A percentile compares a stretch with the other conserved stretches of the same genome.
Conservation (phyloP, 1,140 invertebrate species). For the Gryon sp. region DNA sequence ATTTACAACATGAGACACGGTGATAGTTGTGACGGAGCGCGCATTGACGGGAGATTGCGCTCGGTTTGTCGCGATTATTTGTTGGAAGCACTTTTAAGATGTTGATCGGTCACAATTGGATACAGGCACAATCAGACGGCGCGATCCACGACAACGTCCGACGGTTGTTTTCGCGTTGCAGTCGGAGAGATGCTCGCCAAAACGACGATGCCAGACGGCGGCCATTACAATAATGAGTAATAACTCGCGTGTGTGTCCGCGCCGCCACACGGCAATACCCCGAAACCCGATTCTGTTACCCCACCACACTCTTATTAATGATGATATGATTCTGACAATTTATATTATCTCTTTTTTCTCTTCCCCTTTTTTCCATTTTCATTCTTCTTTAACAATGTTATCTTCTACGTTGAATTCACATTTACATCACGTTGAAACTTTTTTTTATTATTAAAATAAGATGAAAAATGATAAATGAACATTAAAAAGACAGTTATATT, state of each 20-base stretch:
- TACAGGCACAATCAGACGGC: constrained; percentile 18
- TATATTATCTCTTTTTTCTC: too few relatives aligned
- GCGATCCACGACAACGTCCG: constrained; percentile 22
- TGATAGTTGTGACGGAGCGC: background rate
- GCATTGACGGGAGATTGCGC: background rate
- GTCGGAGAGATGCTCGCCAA: constrained; percentile 43
- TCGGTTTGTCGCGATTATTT: background rate
- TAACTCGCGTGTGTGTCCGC: constrained; percentile 22
- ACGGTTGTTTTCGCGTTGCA: constrained; percentile 34
- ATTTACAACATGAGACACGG: too few relatives aligned
- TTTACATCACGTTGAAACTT: too few relatives aligned
- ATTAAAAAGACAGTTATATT: too few relatives aligned
- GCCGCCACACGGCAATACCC: constrained; percentile 61
- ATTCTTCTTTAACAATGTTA: background rate
- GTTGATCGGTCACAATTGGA: background rate
- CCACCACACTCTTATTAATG: constrained; percentile 6
- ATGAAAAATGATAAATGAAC: too few relatives aligned
- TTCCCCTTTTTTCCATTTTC: background rate
- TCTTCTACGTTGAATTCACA: too few relatives aligned
- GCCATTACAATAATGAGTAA: constrained; percentile 77
- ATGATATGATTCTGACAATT: constrained; percentile 1
- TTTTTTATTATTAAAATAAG: too few relatives aligned
- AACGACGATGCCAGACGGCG: constrained; percentile 75
- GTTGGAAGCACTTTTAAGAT: constrained; percentile 38
- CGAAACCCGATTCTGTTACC: background rate